These are phyloP conservation scores for Neolamprologus falcicula DNA, from an alignment of 2,113 vertebrate genomes.

Conservation along the genomic window DNA sequence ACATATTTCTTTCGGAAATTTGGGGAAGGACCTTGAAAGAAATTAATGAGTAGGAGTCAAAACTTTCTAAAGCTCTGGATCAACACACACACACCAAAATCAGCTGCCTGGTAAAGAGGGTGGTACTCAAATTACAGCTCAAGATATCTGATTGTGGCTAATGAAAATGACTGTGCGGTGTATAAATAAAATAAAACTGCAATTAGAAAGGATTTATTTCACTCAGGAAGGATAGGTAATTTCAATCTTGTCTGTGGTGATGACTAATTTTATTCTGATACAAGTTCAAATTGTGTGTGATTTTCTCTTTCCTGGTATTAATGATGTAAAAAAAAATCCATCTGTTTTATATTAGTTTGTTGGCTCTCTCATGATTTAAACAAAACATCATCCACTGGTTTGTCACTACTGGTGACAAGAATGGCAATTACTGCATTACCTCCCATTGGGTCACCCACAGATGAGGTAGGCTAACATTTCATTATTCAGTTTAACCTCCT, in stretches of 20 bases:
- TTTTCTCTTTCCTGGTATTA: background rate
- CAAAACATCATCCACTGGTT: background rate
- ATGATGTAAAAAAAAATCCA: background rate
- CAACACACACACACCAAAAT: background rate
- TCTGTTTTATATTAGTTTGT: background rate
- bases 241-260: background rate
- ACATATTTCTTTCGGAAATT: background rate
- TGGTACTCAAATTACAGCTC: background rate
- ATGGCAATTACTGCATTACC: background rate
- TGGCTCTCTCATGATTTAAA: background rate
- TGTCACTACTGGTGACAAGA: background rate
- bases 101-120: background rate
- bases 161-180: background rate
- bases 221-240: background rate
- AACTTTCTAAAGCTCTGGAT: background rate
- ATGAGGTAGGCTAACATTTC: background rate
- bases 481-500: background rate
- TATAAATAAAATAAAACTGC: background rate
- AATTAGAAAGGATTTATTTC: slow-evolving; percentile 14
- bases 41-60: background rate
- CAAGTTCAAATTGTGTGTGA: background rate
- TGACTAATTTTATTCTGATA: background rate
- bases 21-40: background rate
- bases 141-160: background rate
- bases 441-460: background rate